phyloP scores from a whole-genome alignment of 1,140 invertebrate genomes.

The Cotesia typhae region DNA sequence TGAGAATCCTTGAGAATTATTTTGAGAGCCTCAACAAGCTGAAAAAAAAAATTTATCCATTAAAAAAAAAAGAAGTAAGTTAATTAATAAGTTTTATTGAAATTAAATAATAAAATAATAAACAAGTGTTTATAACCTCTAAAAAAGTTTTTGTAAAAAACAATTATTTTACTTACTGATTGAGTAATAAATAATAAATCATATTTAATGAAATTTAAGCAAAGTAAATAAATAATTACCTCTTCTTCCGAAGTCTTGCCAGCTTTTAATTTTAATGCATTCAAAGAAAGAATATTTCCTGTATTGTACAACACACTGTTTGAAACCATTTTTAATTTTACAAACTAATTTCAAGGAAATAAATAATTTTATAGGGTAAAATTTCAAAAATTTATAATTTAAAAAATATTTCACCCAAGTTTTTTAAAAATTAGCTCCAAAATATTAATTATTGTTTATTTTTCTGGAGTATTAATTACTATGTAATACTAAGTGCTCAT shows the following conservation, averaged over 20 bases:
- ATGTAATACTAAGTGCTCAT: too few species aligned
- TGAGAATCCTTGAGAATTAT: slow-evolving; percentile 58
- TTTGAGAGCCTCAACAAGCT: slow-evolving; percentile 79
- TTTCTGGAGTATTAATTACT: too few species aligned
- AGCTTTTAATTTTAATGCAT: slow-evolving; percentile 83
- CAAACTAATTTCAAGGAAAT: not conserved
- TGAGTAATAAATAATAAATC: slow-evolving; percentile 2
- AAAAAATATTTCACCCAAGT: too few species aligned
- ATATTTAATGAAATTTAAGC: slow-evolving; percentile 1
- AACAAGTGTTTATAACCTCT: not conserved
- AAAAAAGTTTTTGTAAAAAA: not conserved
- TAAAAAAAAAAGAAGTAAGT: too few species aligned
- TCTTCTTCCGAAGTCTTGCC: slow-evolving; percentile 84
- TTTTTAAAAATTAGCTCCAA: too few species aligned
- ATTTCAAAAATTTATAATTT: not conserved
- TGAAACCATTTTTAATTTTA: slow-evolving; percentile 14
- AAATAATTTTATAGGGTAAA: too few species aligned
- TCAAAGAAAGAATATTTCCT: slow-evolving; percentile 85
- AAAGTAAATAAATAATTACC: slow-evolving; percentile 65
- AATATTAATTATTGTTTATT: too few species aligned
- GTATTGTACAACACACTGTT: slow-evolving; percentile 73
- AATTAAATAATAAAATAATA: not conserved
- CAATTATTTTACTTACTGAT: not conserved
- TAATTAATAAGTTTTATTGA: too few species aligned
- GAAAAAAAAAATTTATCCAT: slow-evolving; percentile 39